Evolutionary conservation across 2,797 vertebrate species (phyloP).

Genomic region (Alectoris magna): DNA sequence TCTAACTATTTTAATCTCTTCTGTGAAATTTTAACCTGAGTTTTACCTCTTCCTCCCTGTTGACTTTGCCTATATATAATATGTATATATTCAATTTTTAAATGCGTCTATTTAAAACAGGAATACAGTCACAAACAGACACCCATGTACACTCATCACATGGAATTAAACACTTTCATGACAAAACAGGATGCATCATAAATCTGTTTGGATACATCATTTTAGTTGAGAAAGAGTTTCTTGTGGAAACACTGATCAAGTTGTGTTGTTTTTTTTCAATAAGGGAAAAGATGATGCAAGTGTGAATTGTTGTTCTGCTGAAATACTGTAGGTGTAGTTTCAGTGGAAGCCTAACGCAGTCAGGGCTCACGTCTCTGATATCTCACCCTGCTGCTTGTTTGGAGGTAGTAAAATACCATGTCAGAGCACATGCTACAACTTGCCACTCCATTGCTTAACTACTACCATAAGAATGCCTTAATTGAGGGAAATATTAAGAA

Average conservation of each 20-base stretch:
- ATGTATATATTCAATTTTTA: neutral
- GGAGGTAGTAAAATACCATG: neutral
- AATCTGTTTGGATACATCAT: neutral
- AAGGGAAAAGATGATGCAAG: conserved; percentile 53
- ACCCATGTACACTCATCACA: neutral
- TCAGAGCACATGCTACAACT: neutral
- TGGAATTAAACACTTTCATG: neutral
- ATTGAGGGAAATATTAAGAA: neutral
- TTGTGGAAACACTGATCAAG: conserved; percentile 23
- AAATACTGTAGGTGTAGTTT: conserved; percentile 52
- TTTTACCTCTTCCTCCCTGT: neutral
- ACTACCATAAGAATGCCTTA: neutral
- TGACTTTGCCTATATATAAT: neutral
- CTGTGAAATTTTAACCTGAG: neutral
- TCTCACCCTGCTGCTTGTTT: conserved; percentile 6
- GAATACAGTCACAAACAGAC: neutral
- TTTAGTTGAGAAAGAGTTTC: conserved; percentile 44
- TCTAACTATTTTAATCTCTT: neutral
- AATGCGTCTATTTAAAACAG: neutral
- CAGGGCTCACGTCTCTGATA: neutral
- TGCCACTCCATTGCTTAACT: neutral
- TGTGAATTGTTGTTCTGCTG: conserved; percentile 25
- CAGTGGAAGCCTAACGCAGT: neutral
- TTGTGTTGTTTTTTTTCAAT: neutral
- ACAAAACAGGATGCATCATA: neutral